A percentile compares a stretch with the other conserved stretches of the same genome.
phyloP scores from a whole-genome alignment of 2,113 vertebrate genomes.

The Sula dactylatra region DNA sequence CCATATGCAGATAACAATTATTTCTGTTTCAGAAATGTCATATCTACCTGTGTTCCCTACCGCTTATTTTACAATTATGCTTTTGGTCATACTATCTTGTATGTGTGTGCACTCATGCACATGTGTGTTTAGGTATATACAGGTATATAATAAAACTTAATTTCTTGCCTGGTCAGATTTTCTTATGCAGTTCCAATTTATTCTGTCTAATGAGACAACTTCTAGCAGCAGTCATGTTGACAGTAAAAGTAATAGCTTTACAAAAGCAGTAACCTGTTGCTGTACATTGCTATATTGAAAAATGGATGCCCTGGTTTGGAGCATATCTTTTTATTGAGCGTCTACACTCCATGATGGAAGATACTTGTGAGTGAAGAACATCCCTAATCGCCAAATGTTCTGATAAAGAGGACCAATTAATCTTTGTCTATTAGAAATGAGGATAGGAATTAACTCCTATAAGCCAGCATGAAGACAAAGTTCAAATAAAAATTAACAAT shows the following conservation, averaged over 20 bases:
- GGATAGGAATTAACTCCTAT: constrained; percentile 63
- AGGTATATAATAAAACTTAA: background rate
- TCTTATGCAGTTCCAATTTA: constrained; percentile 68
- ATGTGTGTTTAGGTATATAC: background rate
- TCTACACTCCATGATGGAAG: constrained; percentile 69
- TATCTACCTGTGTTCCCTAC: background rate
- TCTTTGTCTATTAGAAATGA: constrained; percentile 73
- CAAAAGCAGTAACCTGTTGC: constrained; percentile 73
- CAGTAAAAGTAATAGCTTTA: constrained; percentile 81
- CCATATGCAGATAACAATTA: background rate
- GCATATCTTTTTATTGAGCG: constrained; percentile 75
- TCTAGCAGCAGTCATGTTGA: constrained; percentile 68
- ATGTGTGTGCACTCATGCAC: background rate
- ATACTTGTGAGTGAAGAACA: constrained; percentile 69
- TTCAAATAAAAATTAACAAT: constrained; percentile 69
- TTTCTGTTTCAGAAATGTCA: background rate
- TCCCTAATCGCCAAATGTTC: constrained; percentile 71
- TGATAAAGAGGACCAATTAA: constrained; percentile 78
- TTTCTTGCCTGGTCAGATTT: constrained; percentile 36
- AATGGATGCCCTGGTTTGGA: constrained; percentile 67
- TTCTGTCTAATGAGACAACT: constrained; percentile 75
- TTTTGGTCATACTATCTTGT: background rate
- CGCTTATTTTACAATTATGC: background rate
- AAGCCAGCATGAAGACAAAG: constrained; percentile 64
- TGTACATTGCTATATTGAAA: constrained; percentile 70